Base-by-base conservation (phyloP, 2,888 invertebrate genomes). In the Resseliella maxima region DNA sequence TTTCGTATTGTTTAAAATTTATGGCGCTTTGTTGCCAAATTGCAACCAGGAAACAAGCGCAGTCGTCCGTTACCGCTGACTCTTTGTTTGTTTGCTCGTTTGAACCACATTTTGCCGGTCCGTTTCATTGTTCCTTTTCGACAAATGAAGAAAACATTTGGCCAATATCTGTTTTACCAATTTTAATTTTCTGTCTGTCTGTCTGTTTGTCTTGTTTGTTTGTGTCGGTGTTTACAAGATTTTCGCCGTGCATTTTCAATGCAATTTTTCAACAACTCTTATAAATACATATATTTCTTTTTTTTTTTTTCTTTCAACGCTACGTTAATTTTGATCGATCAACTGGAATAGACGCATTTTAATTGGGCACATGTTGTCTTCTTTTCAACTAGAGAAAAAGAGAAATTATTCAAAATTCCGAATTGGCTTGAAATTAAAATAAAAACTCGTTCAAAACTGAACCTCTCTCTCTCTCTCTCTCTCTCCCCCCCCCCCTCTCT, bases 21-120 rank as follows among this genome's bases (percentile, higher is more conserved):
- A 72, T 72, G 72, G 72, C 72, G 72, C 72, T 72, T 72, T 72
- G 72, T 72, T 72, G 72, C 72, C 72, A 72, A 72, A 72, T 72
- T 72, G 72, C 72, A 72, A 72, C 72, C 72, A 72, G 72, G 72
- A 72, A 72, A 72, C 72, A 72, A 72, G 35, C 72, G 72, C 72
- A 72, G 72, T 72, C 72, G 72, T 72, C 72, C 72, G 72, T 72
- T 72, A 72, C 59, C 59, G 59, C 72, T n/a, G n/a, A n/a, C n/a
- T 72, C 46, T 31, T 72, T 72, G 10, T 31, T 72, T 1, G 10
- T 31, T 15, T 5, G 27, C 27, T 31, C 18, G 18, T 35, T 12
- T 72, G 35, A 35, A 72, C 31, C 27, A 72, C 27, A 72, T n/a
- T 21, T 31, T 12, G 2, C 72, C 31, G 15, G 27, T 6, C 5